Percentiles rank a stretch among this genome's conserved stretches.
Conservation (phyloP, 1,140 invertebrate species). For the Lineus longissimus region DNA sequence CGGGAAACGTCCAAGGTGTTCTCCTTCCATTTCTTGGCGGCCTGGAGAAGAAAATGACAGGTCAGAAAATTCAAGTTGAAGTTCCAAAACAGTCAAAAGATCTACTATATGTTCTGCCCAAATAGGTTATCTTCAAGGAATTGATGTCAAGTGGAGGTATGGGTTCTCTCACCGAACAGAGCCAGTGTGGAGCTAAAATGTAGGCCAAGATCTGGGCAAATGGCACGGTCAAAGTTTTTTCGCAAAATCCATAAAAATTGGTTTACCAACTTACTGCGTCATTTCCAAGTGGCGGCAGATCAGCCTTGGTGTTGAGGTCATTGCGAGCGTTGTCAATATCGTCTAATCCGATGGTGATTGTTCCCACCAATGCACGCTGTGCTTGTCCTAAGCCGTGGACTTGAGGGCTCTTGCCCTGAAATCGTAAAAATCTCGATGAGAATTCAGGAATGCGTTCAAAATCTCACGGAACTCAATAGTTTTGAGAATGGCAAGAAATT, state of each 20-base stretch:
- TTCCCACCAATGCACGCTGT: conserved; percentile 84
- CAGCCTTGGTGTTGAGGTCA: conserved; percentile 67
- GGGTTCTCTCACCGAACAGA: too few relatives aligned
- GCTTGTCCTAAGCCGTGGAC: conserved; percentile 77
- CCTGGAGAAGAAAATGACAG: conserved; percentile 47
- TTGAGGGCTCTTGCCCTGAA: conserved; percentile 77
- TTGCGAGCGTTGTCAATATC: conserved; percentile 82
- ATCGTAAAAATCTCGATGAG: too few relatives aligned
- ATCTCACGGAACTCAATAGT: too few relatives aligned
- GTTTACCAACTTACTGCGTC: conserved; percentile 50
- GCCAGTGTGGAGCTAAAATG: too few relatives aligned
- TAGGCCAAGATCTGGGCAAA: too few relatives aligned
- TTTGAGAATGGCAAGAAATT: too few relatives aligned
- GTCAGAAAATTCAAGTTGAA: neutral
- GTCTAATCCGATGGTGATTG: conserved; percentile 74
- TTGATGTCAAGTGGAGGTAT: too few relatives aligned
- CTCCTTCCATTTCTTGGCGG: conserved; percentile 88
- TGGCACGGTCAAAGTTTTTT: too few relatives aligned
- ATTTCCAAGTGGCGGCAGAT: conserved; percentile 75
- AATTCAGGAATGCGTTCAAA: too few relatives aligned
- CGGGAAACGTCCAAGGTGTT: conserved; percentile 84
- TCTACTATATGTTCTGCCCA: too few relatives aligned
- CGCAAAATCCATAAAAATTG: too few relatives aligned
- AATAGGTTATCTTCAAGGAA: too few relatives aligned
- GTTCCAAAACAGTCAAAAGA: neutral